A percentile compares a stretch with the other conserved stretches of the same genome.
Evolutionary conservation across 2,797 vertebrate species (phyloP).

Genomic region (Clarias platycephalus): DNA sequence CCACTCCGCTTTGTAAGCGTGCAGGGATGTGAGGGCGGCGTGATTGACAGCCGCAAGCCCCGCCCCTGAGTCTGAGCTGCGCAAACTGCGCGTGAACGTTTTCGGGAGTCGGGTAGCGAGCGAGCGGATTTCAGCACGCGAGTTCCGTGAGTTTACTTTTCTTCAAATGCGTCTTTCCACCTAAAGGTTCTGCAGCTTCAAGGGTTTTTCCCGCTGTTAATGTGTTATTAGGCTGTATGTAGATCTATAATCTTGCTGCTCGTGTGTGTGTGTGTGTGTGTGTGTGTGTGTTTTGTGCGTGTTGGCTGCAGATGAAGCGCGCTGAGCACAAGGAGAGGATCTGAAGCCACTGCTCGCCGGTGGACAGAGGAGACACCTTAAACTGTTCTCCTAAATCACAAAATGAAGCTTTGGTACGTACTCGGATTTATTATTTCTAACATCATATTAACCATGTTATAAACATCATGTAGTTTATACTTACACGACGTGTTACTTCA

Average conservation of each 20-base stretch:
- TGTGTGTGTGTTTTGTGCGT: constrained; percentile 1
- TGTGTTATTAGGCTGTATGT: not conserved
- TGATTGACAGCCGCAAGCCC: constrained; percentile 69
- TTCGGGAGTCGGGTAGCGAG: constrained; percentile 65
- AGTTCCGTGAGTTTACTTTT: constrained; percentile 70
- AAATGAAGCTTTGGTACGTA: constrained; percentile 30
- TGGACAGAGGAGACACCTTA: not conserved
- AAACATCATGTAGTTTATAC: not conserved
- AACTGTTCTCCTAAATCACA: not conserved
- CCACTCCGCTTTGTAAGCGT: not conserved
- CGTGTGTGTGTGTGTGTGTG: not conserved
- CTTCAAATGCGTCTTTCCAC: not conserved
- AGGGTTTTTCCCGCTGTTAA: not conserved
- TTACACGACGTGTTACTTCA: not conserved
- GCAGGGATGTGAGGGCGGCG: not conserved
- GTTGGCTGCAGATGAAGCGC: constrained; percentile 22
- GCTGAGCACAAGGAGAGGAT: not conserved
- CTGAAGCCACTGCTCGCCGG: constrained; percentile 10
- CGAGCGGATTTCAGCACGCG: constrained; percentile 63
- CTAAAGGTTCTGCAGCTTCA: not conserved
- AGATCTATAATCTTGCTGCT: not conserved
- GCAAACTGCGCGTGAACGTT: constrained; percentile 54
- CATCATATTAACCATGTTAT: not conserved
- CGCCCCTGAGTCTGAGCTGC: constrained; percentile 62
- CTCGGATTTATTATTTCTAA: not conserved